Evolutionary conservation across 2,113 vertebrate species (phyloP), one percentile per base, ranked within the genome.

Genomic region (Suricata suricatta): DNA sequence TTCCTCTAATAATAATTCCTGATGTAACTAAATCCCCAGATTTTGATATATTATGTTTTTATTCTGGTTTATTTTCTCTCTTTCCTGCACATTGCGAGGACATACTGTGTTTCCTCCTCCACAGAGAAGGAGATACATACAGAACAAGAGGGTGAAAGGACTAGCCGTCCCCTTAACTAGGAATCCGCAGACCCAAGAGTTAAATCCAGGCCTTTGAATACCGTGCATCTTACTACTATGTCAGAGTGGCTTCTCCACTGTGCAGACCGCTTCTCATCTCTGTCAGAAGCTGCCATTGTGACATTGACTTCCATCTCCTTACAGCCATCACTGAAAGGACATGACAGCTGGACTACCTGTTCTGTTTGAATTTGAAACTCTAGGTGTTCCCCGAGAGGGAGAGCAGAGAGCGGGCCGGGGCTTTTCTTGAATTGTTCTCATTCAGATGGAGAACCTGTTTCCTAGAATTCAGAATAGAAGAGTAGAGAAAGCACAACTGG

Each of bases 341-440:
- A 2, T 31, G 7, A 11, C 7, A 63, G 54, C 21, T 44, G 15
- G 52, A 33, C 12, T 9, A 74, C 60, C 44, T 93, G 4, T 60
- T 88, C 17, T 90, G 29, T 76, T 33, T 87, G 76, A 85, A 33
- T 79, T 50, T 79, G 23, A 82, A 96, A 68, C 44, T 60, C 19
- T 15, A 81, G 25, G 31, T 72, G 44, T 50, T 10, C 50, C 80
- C 93, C 29, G 83, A 66, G 35, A 90, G 33, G 68, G 31, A 87
- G 83, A 66, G 57, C 19, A 89, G 35, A 92, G 64, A 77, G 15
- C 60, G 2, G 9, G 4, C 17, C 63, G 41, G 50, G 11, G 29
- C 19, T 38, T 97, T 93, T 82, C 52, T 57, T 69, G 35, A 87
- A 77, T 57, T 79, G 7, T 94, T 54, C 50, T 96, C 21, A 31